Evolutionary conservation across 2,888 invertebrate genomes (phyloP).

Genomic region (Agonopterix subpropinquella): DNA sequence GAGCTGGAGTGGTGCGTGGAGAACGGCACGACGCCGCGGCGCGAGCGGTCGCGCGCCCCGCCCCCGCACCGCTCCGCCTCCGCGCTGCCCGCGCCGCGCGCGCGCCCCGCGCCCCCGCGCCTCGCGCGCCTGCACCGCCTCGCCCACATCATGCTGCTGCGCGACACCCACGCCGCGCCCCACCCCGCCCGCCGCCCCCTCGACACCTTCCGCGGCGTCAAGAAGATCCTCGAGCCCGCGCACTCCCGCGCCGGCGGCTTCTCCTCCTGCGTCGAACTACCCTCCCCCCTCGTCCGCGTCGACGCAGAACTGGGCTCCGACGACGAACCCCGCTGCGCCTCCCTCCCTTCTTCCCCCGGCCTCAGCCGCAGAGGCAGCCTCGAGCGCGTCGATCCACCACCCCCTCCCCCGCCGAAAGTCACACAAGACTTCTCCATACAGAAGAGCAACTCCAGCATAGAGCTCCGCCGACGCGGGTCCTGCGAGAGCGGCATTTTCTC

Average conservation of each 20-base stretch:
- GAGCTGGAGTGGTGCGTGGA: conserved; percentile 79
- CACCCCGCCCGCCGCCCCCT: conserved; percentile 80
- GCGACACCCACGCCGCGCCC: conserved; percentile 87
- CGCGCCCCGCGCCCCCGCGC: conserved; percentile 42
- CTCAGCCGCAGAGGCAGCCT: conserved; percentile 37
- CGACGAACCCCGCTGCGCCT: conserved; percentile 44
- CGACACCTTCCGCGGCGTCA: conserved; percentile 86
- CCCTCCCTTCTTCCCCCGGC: conserved; percentile 57
- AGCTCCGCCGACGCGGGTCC: conserved; percentile 82
- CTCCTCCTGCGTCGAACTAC: conserved; percentile 86
- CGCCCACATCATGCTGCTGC: conserved; percentile 90
- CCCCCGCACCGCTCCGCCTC: conserved; percentile 25
- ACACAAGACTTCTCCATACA: conserved; percentile 15
- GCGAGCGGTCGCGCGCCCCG: conserved; percentile 7
- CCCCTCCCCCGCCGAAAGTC: conserved; percentile 21
- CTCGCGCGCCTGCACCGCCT: conserved; percentile 78
- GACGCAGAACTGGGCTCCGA: conserved; percentile 18
- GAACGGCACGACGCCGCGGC: conserved; percentile 48
- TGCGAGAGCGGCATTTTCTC: conserved; percentile 95
- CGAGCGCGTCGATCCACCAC: conserved; percentile 26
- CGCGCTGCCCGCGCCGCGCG: conserved; percentile 30
- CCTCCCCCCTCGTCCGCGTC: conserved; percentile 77
- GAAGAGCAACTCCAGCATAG: conserved; percentile 26
- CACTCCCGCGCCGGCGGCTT: conserved; percentile 68
- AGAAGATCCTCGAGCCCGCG: conserved; percentile 85